A percentile compares a stretch with the other conserved stretches of the same genome.
These are phyloP conservation scores for Mustela lutreola DNA, from an alignment of 2,113 vertebrate species.

Conservation along the genomic window DNA sequence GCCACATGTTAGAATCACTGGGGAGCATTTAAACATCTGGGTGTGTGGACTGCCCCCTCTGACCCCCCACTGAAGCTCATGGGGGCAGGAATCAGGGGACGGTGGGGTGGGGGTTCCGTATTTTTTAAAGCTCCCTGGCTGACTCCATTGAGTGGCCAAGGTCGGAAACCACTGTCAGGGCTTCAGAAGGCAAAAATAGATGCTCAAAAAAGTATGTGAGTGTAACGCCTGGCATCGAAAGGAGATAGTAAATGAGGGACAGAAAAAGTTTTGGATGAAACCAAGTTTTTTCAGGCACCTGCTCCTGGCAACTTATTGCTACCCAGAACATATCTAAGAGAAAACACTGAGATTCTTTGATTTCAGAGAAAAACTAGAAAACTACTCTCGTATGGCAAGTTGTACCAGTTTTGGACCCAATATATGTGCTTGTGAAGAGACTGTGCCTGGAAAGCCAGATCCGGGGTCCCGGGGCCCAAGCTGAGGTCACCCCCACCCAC, in stretches of 20 bases:
- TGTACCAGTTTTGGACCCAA: not conserved
- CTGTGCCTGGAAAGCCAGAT: not conserved
- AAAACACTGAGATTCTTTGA: not conserved
- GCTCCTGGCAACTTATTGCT: not conserved
- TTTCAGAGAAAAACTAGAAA: not conserved
- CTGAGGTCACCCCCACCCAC: not conserved
- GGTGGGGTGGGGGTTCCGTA: fast-evolving
- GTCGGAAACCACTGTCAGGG: not conserved
- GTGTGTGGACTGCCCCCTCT: not conserved
- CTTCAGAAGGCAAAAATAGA: not conserved
- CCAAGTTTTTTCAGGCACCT: not conserved
- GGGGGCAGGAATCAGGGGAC: not conserved
- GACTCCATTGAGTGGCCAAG: not conserved
- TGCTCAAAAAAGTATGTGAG: not conserved
- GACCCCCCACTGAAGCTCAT: not conserved
- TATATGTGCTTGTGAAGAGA: not conserved
- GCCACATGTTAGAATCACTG: fast-evolving
- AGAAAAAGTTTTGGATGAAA: not conserved
- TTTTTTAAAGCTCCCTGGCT: not conserved
- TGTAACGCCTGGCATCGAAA: fast-evolving
- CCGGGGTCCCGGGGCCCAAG: not conserved
- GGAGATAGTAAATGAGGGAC: not conserved
- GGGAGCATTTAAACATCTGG: not conserved
- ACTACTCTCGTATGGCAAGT: not conserved
- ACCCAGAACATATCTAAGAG: not conserved